Evolutionary conservation across 2,888 invertebrate genomes (phyloP).

Genomic region (Panorpa germanica): DNA sequence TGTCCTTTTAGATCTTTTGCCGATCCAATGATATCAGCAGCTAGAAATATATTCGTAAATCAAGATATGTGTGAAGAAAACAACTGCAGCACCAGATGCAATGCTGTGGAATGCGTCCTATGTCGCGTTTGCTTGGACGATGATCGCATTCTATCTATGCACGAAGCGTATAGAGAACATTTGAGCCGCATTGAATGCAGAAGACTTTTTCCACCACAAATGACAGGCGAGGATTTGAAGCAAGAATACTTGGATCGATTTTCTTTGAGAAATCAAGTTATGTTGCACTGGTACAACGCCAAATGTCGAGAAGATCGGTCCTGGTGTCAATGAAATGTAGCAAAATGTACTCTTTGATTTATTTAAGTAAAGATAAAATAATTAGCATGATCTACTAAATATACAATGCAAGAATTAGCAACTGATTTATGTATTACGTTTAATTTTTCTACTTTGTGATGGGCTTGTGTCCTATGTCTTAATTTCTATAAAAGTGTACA

Average conservation of each 20-base stretch:
- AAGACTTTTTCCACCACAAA: slow-evolving; percentile 60
- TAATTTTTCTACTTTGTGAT: too few species aligned
- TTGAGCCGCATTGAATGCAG: slow-evolving; percentile 60
- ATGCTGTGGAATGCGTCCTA: slow-evolving; percentile 45
- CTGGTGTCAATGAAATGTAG: slow-evolving; percentile 53
- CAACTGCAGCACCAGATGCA: slow-evolving; percentile 40
- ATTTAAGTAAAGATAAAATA: too few species aligned
- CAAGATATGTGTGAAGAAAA: slow-evolving; percentile 41
- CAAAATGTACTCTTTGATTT: too few species aligned
- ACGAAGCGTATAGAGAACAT: slow-evolving; percentile 61
- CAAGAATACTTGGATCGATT: slow-evolving; percentile 30
- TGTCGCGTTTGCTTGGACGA: slow-evolving; percentile 59
- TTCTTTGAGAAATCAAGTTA: slow-evolving; percentile 48
- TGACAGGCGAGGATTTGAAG: slow-evolving; percentile 31
- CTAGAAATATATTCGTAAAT: slow-evolving; percentile 63
- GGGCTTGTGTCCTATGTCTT: too few species aligned
- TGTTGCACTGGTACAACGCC: slow-evolving; percentile 72
- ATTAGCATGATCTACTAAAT: too few species aligned
- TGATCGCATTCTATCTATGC: slow-evolving; percentile 34
- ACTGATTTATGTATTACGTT: too few species aligned
- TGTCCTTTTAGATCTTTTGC: too few species aligned
- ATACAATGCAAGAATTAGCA: too few species aligned
- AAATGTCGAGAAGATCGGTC: slow-evolving; percentile 63
- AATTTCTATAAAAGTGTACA: too few species aligned
- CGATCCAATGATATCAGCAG: slow-evolving; percentile 47